Evolutionary conservation across 2,113 vertebrate genomes (phyloP), one percentile per base, ranked within the genome.

Genomic region (Colaptes auratus): DNA sequence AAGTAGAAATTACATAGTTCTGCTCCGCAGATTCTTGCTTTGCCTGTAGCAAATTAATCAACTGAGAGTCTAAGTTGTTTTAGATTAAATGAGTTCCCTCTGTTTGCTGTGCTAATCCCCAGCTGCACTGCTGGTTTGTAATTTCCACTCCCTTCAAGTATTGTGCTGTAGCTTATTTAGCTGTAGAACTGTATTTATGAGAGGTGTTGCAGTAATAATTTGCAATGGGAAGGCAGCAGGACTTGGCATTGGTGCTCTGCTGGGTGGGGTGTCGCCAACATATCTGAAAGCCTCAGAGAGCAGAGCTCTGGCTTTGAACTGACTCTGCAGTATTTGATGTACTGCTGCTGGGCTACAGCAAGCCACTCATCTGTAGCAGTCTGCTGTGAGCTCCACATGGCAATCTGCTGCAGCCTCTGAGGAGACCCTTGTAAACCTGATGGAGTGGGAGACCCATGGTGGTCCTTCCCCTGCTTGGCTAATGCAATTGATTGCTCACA

Each of bases 1-100:
- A 95, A 84, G 74, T 58, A 94, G 81, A 96, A 96, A 90, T 90
- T 84, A 89, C 89, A 83, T 65, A 77, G 86, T 86, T 93, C 82
- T 95, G 53, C 65, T 95, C 89, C 71, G 35, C 89, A 86, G 79
- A 93, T 83, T 95, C 90, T 85, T 96, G 56, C 82, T 91, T 96
- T 91, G 89, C 93, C 91, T 88, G 72, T 71, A 94, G 91, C 82
- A 95, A 90, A 94, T 97, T 86, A 92, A 97, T 95, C 93, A 92
- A 88, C 94, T 81, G 61, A 95, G 83, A 91, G 86, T 82, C 91
- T 89, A 93, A 94, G 94, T 95, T 89, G 88, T 74, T 95, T 95
- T 73, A 92, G 63, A 92, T 94, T 77, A 88, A 96, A 91, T 93
- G 25, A 93, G 89, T 93, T 94, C 93, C 93, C 90, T 90, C 89